Conservation (phyloP, 2,797 vertebrate species). For the Myotis daubentonii region DNA sequence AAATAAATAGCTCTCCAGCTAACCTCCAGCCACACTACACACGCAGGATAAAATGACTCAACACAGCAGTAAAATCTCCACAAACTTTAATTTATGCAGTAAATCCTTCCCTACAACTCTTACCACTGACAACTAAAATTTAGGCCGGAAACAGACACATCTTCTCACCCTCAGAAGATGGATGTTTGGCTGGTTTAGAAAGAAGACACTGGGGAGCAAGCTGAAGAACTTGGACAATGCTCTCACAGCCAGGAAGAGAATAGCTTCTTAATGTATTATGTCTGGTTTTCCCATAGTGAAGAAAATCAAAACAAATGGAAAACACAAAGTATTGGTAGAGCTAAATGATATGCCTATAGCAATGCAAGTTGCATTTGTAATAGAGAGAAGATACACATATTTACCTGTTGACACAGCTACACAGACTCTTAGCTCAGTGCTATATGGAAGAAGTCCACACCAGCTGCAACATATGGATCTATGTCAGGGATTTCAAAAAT, state of each 20-base stretch:
- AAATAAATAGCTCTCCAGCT: constrained; percentile 5
- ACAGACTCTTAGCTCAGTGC: background rate
- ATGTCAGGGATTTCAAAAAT: background rate
- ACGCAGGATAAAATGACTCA: background rate
- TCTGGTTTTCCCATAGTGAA: background rate
- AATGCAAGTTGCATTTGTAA: background rate
- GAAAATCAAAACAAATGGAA: background rate
- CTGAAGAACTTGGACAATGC: background rate
- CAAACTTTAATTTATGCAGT: constrained; percentile 29
- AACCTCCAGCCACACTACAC: background rate
- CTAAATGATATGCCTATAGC: background rate
- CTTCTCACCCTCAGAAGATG: background rate
- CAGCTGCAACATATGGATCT: background rate
- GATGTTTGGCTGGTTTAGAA: background rate
- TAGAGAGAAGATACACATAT: background rate
- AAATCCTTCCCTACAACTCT: background rate
- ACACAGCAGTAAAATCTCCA: background rate
- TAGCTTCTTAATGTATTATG: background rate
- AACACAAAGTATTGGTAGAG: background rate
- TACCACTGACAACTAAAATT: background rate
- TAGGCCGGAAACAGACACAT: background rate
- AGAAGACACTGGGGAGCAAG: background rate
- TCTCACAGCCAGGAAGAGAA: background rate
- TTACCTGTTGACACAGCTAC: background rate
- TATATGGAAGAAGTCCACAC: background rate